These are phyloP conservation scores for Microplitis mediator DNA, from an alignment of 1,140 invertebrate species.

Conservation along the genomic window DNA sequence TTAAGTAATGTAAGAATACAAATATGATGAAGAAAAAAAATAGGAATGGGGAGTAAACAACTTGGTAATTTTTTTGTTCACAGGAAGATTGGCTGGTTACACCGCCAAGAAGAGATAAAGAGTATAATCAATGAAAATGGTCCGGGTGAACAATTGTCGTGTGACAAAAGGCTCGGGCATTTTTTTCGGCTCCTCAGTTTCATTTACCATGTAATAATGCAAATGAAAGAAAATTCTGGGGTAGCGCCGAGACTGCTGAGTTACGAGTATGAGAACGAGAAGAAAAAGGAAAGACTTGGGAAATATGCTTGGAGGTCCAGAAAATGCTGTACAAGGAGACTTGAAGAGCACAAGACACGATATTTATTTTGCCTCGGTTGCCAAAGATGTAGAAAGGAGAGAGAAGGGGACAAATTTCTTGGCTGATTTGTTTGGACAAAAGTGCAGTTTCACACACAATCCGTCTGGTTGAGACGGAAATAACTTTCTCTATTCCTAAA, in stretches of 20 bases:
- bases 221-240: conserved; percentile 58
- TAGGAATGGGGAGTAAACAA: not conserved
- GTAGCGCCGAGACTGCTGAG: conserved; percentile 10
- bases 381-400: not conserved
- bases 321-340: too few relatives aligned
- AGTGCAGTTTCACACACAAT: conserved; percentile 10
- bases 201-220: conserved; percentile 59
- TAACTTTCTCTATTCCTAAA: too few relatives aligned
- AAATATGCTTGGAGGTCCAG: not conserved
- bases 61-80: not conserved
- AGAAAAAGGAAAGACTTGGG: not conserved
- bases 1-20: not conserved
- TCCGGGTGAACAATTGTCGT: conserved; percentile 56
- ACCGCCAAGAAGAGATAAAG: conserved; percentile 41
- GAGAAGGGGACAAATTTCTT: not conserved
- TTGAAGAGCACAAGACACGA: not conserved
- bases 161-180: conserved; percentile 57
- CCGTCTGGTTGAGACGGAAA: not conserved
- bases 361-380: not conserved
- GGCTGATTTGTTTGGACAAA: conserved; percentile 10
- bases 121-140: conserved; percentile 54
- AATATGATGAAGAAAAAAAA: not conserved
- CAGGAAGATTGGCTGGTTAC: conserved; percentile 29
- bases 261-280: conserved; percentile 1
- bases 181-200: conserved; percentile 57